Evolutionary conservation across 1,140 invertebrate species (phyloP), one percentile per base, ranked within the genome.

Genomic region (Ceratosolen fusciceps): DNA sequence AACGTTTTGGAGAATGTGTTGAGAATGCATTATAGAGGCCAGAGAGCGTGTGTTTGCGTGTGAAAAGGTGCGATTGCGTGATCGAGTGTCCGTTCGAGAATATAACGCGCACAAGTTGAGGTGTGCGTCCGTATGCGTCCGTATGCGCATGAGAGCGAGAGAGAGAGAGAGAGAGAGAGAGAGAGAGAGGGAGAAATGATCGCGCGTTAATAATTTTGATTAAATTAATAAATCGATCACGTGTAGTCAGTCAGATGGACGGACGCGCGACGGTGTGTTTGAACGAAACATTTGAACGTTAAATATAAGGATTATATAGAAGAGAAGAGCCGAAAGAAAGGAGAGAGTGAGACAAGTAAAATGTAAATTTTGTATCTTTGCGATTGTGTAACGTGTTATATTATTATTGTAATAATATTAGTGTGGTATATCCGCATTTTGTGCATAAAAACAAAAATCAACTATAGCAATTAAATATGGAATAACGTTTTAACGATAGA

Each of bases 281-380:
- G 58, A 62, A 4, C 1, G 70, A 56, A 29, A 56, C 31, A 37
- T 26, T n/a, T n/a, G 26, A 47, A 12, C 12, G 12, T 43, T 7
- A n/a, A 49, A 65, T 2, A 37, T 21, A 21, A 37, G 37, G n/a
- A 65, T 37, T n/a, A 47, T 12, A 60, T 21, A 26, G 21, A 47
- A 19, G 77, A 29, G 74, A 67, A 83, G 70, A 84, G 80, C 76
- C 78, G 82, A 71, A 81, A 70, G 83, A 29, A 68, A 47, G 37
- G 31, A 60, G 71, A 47, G 73, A 77, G 73, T 34, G 74, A 77
- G 74, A 60, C 80, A 43, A 62, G 10, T 75, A 65, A 84, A 83
- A 49, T 89, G 87, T 88, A 88, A 86, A 88, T 89, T 89, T 89
- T 89, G 86, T 88, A 89, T 87, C 87, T 88, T 87, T 84, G 82